A percentile compares a stretch with the other conserved stretches of the same genome.
phyloP scores from a whole-genome alignment of 1,140 invertebrate species.

The Andrena cerasifolii region DNA sequence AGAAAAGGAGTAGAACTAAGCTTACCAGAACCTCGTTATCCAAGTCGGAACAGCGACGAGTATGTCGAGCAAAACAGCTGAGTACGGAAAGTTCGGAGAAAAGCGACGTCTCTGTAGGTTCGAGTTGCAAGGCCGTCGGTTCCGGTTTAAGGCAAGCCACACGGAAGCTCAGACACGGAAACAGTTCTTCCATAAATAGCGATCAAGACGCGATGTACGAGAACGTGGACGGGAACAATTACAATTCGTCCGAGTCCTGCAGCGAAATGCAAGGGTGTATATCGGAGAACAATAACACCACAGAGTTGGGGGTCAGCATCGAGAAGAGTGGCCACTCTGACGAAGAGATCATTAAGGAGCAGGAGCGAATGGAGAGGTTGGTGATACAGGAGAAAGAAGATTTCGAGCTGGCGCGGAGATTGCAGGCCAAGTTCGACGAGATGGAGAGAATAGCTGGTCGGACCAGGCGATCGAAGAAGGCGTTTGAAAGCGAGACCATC shows the following conservation, averaged over 20 bases:
- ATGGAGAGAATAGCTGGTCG: slow-evolving; percentile 76
- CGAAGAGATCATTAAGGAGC: slow-evolving; percentile 72
- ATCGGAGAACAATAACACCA: slow-evolving; percentile 22
- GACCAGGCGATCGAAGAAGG: slow-evolving; percentile 70
- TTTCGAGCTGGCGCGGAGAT: slow-evolving; percentile 74
- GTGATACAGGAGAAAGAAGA: slow-evolving; percentile 77
- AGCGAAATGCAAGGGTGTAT: slow-evolving; percentile 19
- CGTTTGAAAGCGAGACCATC: slow-evolving; percentile 29
- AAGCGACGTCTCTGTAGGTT: slow-evolving; percentile 15
- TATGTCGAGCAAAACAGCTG: neutral
- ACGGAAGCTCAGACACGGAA: slow-evolving; percentile 38
- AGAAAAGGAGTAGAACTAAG: slow-evolving; percentile 49
- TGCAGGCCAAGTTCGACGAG: slow-evolving; percentile 77
- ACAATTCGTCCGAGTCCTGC: slow-evolving; percentile 53
- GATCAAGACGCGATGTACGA: slow-evolving; percentile 2
- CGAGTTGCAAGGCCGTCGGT: slow-evolving; percentile 1
- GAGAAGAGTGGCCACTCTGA: slow-evolving; percentile 42
- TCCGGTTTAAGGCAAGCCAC: slow-evolving; percentile 34
- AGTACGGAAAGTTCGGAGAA: slow-evolving; percentile 7
- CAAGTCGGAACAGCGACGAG: slow-evolving; percentile 34
- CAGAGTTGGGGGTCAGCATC: neutral
- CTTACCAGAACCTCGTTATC: slow-evolving; percentile 14
- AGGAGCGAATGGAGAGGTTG: slow-evolving; percentile 73
- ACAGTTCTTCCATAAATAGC: slow-evolving; percentile 22
- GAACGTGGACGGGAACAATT: slow-evolving; percentile 30